These are phyloP conservation scores for Stenopsyche tienmushanensis DNA, from an alignment of 1,140 invertebrate species.

Conservation along the genomic window DNA sequence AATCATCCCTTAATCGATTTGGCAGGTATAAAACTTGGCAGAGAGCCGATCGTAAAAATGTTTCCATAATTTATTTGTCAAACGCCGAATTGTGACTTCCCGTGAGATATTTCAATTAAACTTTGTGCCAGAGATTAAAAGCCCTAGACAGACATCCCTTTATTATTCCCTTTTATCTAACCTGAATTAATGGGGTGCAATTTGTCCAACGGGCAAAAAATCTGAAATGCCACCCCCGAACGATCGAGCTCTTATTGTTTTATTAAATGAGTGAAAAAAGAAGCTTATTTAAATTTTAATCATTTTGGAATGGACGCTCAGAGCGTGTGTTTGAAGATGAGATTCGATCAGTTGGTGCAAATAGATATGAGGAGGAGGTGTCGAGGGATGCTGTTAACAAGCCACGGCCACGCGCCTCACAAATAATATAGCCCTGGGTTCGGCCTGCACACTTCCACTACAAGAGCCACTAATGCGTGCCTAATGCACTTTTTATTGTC, in stretches of 20 bases:
- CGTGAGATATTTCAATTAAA: conserved; percentile 18
- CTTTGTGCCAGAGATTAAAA: conserved; percentile 13
- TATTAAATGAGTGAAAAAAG: not conserved
- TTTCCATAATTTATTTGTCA: too few species aligned
- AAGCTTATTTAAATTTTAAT: too few species aligned
- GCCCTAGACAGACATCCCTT: conserved; percentile 6
- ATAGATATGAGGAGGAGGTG: too few species aligned
- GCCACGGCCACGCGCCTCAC: conserved; percentile 28
- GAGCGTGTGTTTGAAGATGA: too few species aligned
- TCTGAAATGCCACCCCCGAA: not conserved
- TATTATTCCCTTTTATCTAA: conserved; percentile 14
- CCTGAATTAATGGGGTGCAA: not conserved
- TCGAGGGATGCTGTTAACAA: conserved; percentile 29
- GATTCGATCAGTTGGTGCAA: too few species aligned
- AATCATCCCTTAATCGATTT: too few species aligned
- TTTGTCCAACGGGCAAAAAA: not conserved
- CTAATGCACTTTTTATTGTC: conserved; percentile 26
- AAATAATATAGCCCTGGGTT: conserved; percentile 7
- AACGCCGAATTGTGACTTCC: too few species aligned
- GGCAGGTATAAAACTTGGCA: too few species aligned
- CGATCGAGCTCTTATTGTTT: not conserved
- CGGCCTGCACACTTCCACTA: not conserved
- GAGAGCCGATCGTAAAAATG: too few species aligned
- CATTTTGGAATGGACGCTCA: too few species aligned
- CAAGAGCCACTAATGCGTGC: conserved; percentile 13